phyloP scores from a whole-genome alignment of 2,888 invertebrate genomes.

The Vesta saturnalis region DNA sequence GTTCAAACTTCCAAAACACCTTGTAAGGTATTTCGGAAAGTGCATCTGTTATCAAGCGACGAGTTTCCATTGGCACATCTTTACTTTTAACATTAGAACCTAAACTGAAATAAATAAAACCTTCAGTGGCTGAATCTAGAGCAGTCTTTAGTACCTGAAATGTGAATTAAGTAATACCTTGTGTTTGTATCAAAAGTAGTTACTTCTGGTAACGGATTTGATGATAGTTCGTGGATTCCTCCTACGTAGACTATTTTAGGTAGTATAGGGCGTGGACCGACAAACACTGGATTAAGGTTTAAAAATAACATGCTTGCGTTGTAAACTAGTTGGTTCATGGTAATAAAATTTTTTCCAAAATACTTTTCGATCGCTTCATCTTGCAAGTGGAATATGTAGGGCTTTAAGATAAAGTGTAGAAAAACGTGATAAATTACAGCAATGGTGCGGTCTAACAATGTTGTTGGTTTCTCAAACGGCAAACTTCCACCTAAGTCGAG shows the following conservation, averaged over 20 bases:
- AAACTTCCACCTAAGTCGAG: constrained; percentile 45
- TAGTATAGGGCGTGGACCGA: constrained; percentile 49
- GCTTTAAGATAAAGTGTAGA: no score
- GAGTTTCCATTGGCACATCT: constrained; percentile 51
- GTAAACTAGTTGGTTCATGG: constrained; percentile 45
- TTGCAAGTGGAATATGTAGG: no score
- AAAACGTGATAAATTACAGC: no score
- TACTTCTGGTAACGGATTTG: neutral
- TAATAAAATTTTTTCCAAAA: constrained; percentile 48
- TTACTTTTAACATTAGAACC: constrained; percentile 59
- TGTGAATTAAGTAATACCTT: neutral
- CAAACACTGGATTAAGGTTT: constrained; percentile 54
- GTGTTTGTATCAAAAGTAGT: neutral
- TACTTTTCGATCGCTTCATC: neutral
- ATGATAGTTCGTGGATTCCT: constrained; percentile 41
- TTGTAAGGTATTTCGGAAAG: constrained; percentile 59
- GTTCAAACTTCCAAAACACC: constrained; percentile 62
- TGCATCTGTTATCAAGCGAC: constrained; percentile 52
- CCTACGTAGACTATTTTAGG: constrained; percentile 54
- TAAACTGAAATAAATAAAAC: constrained; percentile 61
- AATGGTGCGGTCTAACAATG: neutral
- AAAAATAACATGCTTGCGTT: constrained; percentile 55
- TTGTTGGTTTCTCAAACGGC: neutral
- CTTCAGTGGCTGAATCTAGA: constrained; percentile 47
- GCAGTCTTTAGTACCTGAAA: constrained; percentile 2